These are phyloP conservation scores for Agapornis roseicollis DNA, from an alignment of 2,113 vertebrate genomes.

Conservation along the genomic window DNA sequence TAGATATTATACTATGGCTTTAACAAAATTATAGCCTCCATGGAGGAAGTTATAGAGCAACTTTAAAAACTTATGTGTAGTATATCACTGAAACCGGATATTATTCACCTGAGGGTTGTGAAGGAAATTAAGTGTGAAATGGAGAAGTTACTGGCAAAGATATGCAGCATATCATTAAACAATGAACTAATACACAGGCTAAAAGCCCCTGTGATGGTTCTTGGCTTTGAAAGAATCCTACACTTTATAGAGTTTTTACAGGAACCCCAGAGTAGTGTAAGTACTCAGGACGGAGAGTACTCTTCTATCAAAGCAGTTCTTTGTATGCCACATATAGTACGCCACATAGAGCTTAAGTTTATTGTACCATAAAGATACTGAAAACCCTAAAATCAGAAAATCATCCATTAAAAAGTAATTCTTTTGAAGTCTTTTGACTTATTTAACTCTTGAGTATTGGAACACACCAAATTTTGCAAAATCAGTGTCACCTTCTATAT, in stretches of 20 bases:
- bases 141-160: slow-evolving; percentile 3
- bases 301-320: not conserved
- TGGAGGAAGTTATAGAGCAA: slow-evolving; percentile 34
- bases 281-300: not conserved
- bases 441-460: not conserved
- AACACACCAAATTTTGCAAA: not conserved
- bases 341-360: not conserved
- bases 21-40: slow-evolving; percentile 28
- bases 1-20: slow-evolving; percentile 12
- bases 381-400: not conserved
- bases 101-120: slow-evolving; percentile 18
- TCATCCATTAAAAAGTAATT: not conserved
- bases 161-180: not conserved
- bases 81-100: slow-evolving; percentile 38
- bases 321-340: not conserved
- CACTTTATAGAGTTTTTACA: not conserved
- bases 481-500: not conserved
- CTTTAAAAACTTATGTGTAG: slow-evolving; percentile 36
- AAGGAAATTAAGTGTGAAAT: slow-evolving; percentile 51
- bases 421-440: not conserved
- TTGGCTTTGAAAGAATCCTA: not conserved
- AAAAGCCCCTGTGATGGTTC: not conserved
- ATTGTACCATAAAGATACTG: not conserved
- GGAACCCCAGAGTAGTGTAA: not conserved
- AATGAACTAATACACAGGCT: not conserved